Base-by-base conservation (phyloP, 2,888 invertebrate species). In the Melieria omissa region DNA sequence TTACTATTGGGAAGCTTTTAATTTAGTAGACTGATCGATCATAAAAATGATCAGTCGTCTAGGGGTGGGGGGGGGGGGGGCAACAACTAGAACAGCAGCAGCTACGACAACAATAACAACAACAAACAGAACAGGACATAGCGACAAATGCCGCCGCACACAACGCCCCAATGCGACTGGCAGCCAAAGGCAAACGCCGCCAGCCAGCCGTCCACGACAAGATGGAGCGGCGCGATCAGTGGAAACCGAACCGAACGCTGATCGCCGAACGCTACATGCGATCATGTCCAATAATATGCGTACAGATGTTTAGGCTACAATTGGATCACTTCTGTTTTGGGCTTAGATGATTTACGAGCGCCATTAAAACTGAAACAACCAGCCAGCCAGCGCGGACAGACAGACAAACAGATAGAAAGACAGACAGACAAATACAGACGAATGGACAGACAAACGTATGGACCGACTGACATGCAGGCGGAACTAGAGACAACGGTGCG, bases 11-110 rank as follows among this genome's bases (percentile, higher is more conserved):
- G 42, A 55, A 81, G 80, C 62, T 62, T 69, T 52, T 69, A 69
- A 69, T 69, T 84, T 84, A 83, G 84, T 84, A 82, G 81, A 83
- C 84, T 84, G 83, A 84, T 84, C 83, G 83, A 83, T 83, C 83
- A 83, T 84, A 84, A 83, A 83, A 84, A 81, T 82, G 80, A 81
- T 82, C 79, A 82, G 80, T 82, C 78, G 81, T 79, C 80, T n/a
- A 67, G 52, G 16, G 29, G 16, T 44, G 54, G 10, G 12, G 16
- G 45, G 41, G 49, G 45, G 16, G 55, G 29, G 58, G 41, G 12
- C 29, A 16, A 45, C 14, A n/a, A 47, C 14, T 58, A 41, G 42
- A 29, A 46, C 16, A 58, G 49, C 8, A 47, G 49, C 9, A 10
- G 8, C 8, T 46, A 14, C 47, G 45, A 57, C 57, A 64, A 70